Conservation (phyloP, 2,888 invertebrate genomes). For the Athalia cordata region DNA sequence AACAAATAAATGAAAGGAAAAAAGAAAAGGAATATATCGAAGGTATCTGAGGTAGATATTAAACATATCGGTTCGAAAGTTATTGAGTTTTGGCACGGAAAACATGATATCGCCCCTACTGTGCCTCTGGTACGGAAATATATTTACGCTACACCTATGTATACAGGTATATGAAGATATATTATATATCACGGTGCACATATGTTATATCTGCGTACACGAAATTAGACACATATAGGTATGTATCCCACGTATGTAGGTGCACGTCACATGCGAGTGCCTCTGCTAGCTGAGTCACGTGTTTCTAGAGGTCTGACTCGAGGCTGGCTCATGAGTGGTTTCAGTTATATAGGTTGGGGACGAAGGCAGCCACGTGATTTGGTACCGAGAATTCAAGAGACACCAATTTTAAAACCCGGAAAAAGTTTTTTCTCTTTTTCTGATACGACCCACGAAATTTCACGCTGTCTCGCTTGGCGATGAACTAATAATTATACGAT, state of each 20-base stretch:
- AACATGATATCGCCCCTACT: too few species aligned
- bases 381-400: background rate
- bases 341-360: constrained; percentile 13
- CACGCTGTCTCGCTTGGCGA: too few species aligned
- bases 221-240: constrained; percentile 8
- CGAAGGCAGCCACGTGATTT: constrained; percentile 34
- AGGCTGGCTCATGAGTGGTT: constrained; percentile 19
- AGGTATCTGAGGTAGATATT: too few species aligned
- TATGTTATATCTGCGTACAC: background rate
- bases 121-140: too few species aligned
- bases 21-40: too few species aligned
- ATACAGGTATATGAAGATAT: constrained; percentile 4
- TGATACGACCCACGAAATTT: too few species aligned
- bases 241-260: background rate
- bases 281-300: constrained; percentile 32
- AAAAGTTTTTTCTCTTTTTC: too few species aligned
- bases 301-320: constrained; percentile 39
- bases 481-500: too few species aligned
- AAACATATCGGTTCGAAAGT: too few species aligned
- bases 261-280: constrained; percentile 38
- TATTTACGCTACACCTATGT: too few species aligned
- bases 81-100: too few species aligned
- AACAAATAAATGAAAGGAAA: too few species aligned
- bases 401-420: background rate
- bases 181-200: constrained; percentile 12